Evolutionary conservation across 1,140 invertebrate species (phyloP), one percentile per base, ranked within the genome.

Genomic region (Octopus sinensis): DNA sequence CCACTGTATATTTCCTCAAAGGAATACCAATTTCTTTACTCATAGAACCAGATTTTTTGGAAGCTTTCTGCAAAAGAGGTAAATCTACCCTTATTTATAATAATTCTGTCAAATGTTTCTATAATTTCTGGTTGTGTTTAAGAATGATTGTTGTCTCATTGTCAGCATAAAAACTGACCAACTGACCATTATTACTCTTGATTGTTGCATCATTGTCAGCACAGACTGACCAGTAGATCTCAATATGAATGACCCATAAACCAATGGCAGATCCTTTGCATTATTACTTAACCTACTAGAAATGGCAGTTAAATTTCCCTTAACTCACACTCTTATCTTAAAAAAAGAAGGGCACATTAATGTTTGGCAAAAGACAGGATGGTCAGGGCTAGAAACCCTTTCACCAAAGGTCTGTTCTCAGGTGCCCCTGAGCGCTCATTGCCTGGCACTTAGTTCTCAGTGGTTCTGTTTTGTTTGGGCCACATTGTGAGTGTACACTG

Each of bases 21-120:
- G 56, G 73, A 78, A 54, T 87, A 12, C 84, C 86, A 53, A 51
- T 85, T 12, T 13, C 79, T 30, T 80, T 76, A 68, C 68, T 88
- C 52, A 76, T 87, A 30, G 79, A 84, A 68, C 80, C 83, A 75
- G 86, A 86, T 62, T 85, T 88, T 52, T 83, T 88, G 54, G 85
- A 84, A 76, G 86, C 84, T 62, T 88, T 88, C 82, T 83, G 86
- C 6, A 86, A 86, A 82, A 85, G 54, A 86, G 87, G 87, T 88
- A 75, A 81, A 10, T 73, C 4, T 53, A 12, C n/a, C n/a, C 78
- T n/a, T 54, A 78, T 53, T 0, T 5, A 78, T n/a, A n/a, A 53
- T 23, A n/a, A 54, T 6, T 17, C 17, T 7, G n/a, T 6, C 6
- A 80, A 13, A 73, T 54, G 6, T 43, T 54, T 73, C 23, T 23